Percentiles rank a stretch among this genome's conserved stretches.
Conservation (phyloP, 92 coral and sea anemone species). For the Umimayanthus chanpuru region DNA sequence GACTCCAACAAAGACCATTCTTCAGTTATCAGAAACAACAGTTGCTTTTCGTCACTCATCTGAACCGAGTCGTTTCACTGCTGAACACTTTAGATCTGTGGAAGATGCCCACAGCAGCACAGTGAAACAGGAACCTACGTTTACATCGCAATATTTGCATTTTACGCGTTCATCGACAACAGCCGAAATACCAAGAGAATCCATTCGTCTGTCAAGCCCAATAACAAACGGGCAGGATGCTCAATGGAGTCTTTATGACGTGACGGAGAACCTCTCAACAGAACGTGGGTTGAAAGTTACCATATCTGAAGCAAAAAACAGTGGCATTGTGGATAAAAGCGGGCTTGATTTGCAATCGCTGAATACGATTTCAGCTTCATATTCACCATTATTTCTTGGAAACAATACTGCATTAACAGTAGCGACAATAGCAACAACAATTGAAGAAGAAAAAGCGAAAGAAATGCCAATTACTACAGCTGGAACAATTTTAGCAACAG, state of each 20-base stretch:
- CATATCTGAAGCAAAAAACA: neutral
- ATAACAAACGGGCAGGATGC: neutral
- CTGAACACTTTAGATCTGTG: neutral
- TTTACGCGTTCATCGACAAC: neutral
- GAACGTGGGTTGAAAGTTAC: neutral
- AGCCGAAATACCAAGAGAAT: neutral
- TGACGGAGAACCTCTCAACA: neutral
- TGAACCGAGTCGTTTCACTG: neutral
- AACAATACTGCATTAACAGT: neutral
- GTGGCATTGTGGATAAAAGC: neutral
- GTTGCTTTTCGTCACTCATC: neutral
- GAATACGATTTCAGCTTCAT: neutral
- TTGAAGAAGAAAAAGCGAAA: neutral
- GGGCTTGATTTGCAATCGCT: no score
- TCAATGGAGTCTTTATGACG: no score
- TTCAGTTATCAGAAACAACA: neutral
- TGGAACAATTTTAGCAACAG: neutral
- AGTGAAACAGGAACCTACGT: neutral
- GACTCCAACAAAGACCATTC: neutral
- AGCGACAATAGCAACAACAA: neutral
- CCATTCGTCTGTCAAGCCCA: neutral
- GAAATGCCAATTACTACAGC: neutral
- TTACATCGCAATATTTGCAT: neutral
- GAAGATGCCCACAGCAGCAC: neutral
- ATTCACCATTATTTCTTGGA: neutral